Percentiles rank a stretch among this genome's conserved stretches.
Evolutionary conservation across 2,888 invertebrate species (phyloP).

Genomic region (Operophtera brumata): DNA sequence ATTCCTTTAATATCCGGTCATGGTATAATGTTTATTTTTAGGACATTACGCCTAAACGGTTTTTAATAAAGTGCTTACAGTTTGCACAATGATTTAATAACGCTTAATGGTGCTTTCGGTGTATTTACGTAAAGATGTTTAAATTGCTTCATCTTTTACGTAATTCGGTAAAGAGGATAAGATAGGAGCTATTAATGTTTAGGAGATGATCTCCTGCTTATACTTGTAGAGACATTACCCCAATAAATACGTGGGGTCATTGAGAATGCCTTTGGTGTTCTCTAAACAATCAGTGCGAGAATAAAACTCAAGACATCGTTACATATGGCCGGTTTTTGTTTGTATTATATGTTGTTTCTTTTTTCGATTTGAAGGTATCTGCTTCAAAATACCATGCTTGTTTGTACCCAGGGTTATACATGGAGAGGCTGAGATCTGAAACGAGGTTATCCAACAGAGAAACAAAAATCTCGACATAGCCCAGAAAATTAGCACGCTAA

Average conservation of each 20-base stretch:
- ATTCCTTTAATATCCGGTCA: constrained; percentile 27
- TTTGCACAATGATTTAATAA: constrained; percentile 25
- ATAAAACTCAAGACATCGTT: too few relatives aligned
- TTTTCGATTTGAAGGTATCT: too few relatives aligned
- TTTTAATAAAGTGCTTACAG: constrained; percentile 22
- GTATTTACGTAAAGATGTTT: constrained; percentile 4
- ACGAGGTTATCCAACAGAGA: too few relatives aligned
- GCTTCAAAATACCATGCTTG: too few relatives aligned
- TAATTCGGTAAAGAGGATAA: background rate
- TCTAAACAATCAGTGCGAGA: background rate
- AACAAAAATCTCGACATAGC: too few relatives aligned
- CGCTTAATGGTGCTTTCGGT: constrained; percentile 7
- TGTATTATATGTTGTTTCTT: too few relatives aligned
- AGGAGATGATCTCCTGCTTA: background rate
- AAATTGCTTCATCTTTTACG: background rate
- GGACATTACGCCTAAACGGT: constrained; percentile 21
- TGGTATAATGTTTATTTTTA: constrained; percentile 19
- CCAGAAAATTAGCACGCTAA: too few relatives aligned
- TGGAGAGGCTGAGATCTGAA: too few relatives aligned
- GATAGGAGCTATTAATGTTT: background rate
- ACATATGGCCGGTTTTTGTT: too few relatives aligned
- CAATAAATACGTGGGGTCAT: background rate
- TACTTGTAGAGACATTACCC: background rate
- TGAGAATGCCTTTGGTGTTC: too few relatives aligned
- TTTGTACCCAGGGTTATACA: too few relatives aligned